These are phyloP conservation scores for Drosophila lacicola DNA, from an alignment of 2,888 invertebrate species.

Conservation along the genomic window DNA sequence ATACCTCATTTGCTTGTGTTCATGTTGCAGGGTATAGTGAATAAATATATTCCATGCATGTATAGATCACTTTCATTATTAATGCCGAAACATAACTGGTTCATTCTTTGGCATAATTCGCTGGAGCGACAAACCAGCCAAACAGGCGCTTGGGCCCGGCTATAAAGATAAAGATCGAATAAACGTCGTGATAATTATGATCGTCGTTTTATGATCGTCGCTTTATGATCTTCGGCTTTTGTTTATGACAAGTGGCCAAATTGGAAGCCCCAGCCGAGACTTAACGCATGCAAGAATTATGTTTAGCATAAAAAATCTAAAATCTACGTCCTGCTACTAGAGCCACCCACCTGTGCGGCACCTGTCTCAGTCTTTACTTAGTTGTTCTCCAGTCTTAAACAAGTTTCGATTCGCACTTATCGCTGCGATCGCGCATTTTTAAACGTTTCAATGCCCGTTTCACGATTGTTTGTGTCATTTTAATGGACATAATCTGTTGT, in stretches of 20 bases:
- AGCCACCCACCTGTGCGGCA: slow-evolving; percentile 31
- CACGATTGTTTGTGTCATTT: slow-evolving; percentile 20
- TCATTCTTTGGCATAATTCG: slow-evolving; percentile 25
- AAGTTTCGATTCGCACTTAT: slow-evolving; percentile 34
- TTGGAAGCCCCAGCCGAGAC: background rate
- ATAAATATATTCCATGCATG: background rate
- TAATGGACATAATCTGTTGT: slow-evolving; percentile 12
- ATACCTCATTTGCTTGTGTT: background rate
- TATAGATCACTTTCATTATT: slow-evolving; percentile 5
- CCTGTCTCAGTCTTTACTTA: background rate
- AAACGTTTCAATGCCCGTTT: slow-evolving; percentile 20
- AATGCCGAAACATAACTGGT: slow-evolving; percentile 19
- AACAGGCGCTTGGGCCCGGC: slow-evolving; percentile 38
- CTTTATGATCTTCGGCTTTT: background rate
- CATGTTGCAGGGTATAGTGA: background rate
- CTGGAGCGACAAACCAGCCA: slow-evolving; percentile 52
- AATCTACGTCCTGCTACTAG: slow-evolving; percentile 20
- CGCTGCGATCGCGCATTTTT: slow-evolving; percentile 28
- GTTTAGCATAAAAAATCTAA: slow-evolving; percentile 7
- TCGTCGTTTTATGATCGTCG: slow-evolving; percentile 19
- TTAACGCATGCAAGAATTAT: slow-evolving; percentile 21
- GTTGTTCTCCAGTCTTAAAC: slow-evolving; percentile 23
- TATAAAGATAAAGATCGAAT: slow-evolving; percentile 70
- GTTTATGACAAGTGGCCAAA: background rate
- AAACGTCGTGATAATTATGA: slow-evolving; percentile 64